Percentiles rank a stretch among this genome's conserved stretches.
Evolutionary conservation across 2,797 vertebrate species (phyloP).

Genomic region (Pseudochirops corinnae): DNA sequence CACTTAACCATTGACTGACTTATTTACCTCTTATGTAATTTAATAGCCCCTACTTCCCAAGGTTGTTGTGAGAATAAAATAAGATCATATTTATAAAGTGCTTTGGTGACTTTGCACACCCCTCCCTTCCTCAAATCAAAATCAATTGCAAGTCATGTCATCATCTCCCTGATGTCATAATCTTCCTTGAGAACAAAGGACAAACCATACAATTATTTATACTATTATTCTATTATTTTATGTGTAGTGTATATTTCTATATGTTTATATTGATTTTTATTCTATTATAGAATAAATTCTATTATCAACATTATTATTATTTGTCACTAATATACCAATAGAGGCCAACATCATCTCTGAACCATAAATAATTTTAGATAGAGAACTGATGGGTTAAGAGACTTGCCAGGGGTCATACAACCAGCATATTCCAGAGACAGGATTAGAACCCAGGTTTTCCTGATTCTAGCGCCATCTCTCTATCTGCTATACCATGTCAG

Average conservation of each 20-base stretch:
- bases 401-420: background rate
- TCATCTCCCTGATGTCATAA: too few species aligned
- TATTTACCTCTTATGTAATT: background rate
- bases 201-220: background rate
- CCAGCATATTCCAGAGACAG: background rate
- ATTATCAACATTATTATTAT: background rate
- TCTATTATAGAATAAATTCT: background rate
- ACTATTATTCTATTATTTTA: background rate
- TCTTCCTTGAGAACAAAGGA: too few species aligned
- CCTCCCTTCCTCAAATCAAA: too few species aligned
- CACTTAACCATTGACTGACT: background rate
- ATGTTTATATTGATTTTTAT: background rate
- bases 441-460: background rate
- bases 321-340: background rate
- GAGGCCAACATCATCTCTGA: background rate
- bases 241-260: background rate
- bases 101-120: background rate
- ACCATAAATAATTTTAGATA: background rate
- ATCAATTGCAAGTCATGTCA: too few species aligned
- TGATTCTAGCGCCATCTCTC: background rate
- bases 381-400: background rate
- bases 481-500: background rate
- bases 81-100: background rate
- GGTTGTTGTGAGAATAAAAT: background rate
- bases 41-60: background rate